Percentiles rank a stretch among this genome's conserved stretches.
These are phyloP conservation scores for Abscondita cerata DNA, from an alignment of 2,888 invertebrate genomes.

Conservation along the genomic window DNA sequence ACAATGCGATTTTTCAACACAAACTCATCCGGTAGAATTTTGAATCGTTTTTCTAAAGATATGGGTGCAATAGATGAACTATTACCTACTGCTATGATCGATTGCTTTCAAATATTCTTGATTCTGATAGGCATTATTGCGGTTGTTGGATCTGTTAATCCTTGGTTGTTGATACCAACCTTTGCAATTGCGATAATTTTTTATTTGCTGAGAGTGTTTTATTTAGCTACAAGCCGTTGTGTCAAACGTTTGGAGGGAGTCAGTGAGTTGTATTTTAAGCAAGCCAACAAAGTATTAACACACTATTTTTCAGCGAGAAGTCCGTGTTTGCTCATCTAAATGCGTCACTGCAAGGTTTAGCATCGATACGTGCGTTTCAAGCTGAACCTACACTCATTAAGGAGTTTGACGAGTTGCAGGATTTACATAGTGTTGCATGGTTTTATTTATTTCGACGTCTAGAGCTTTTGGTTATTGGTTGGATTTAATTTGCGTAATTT, in stretches of 20 bases:
- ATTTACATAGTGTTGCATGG: constrained; percentile 87
- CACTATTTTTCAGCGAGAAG: constrained; percentile 79
- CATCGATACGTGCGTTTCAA: constrained; percentile 89
- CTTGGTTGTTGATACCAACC: constrained; percentile 75
- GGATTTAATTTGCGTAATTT: constrained; percentile 86
- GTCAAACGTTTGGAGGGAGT: constrained; percentile 83
- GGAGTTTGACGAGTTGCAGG: constrained; percentile 84
- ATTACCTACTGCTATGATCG: constrained; percentile 67
- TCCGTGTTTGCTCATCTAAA: constrained; percentile 89
- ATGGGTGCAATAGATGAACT: constrained; percentile 76
- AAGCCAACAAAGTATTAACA: not conserved
- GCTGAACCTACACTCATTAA: constrained; percentile 80
- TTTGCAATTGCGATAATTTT: constrained; percentile 74
- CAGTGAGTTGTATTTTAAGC: constrained; percentile 70
- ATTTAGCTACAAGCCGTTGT: constrained; percentile 79
- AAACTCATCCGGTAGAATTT: constrained; percentile 81
- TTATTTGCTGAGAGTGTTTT: constrained; percentile 77
- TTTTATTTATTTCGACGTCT: constrained; percentile 92
- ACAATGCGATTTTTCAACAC: constrained; percentile 88
- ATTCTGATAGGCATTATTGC: constrained; percentile 80
- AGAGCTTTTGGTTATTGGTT: constrained; percentile 94
- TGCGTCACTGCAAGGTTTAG: constrained; percentile 58
- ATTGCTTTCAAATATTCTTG: constrained; percentile 74
- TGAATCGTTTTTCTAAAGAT: constrained; percentile 91
- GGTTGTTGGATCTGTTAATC: constrained; percentile 81